These are phyloP conservation scores for Meloidogyne exigua DNA, from an alignment of 1,140 invertebrate species.

Conservation along the genomic window DNA sequence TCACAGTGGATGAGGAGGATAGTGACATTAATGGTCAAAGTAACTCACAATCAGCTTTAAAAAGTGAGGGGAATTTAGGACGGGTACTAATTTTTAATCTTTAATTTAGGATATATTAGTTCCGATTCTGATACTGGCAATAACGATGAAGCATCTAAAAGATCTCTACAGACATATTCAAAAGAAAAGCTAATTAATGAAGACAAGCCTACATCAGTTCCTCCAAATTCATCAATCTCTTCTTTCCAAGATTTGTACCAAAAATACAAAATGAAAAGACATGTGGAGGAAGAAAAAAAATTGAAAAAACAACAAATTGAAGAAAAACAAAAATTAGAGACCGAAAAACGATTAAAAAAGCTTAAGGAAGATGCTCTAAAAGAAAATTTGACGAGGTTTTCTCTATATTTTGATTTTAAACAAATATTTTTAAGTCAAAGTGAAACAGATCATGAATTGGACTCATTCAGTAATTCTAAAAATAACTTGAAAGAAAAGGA, in stretches of 20 bases:
- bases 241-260: not conserved
- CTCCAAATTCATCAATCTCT: not conserved
- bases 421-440: not conserved
- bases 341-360: not conserved
- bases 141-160: not conserved
- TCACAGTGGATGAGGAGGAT: not conserved
- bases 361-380: not conserved
- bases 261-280: not conserved
- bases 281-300: not conserved
- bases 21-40: not conserved
- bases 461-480: not conserved
- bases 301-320: not conserved
- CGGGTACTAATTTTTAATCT: no score
- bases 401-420: not conserved
- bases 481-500: not conserved
- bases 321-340: not conserved
- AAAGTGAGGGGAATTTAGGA: no score
- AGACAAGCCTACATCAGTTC: not conserved
- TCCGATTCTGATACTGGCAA: not conserved
- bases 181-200: not conserved
- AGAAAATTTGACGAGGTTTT: not conserved
- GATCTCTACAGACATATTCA: not conserved
- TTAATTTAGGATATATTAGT: not conserved
- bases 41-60: no score
- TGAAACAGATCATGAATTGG: not conserved